phyloP scores from a whole-genome alignment of 2,113 vertebrate genomes.

The Megaceryle maxima region DNA sequence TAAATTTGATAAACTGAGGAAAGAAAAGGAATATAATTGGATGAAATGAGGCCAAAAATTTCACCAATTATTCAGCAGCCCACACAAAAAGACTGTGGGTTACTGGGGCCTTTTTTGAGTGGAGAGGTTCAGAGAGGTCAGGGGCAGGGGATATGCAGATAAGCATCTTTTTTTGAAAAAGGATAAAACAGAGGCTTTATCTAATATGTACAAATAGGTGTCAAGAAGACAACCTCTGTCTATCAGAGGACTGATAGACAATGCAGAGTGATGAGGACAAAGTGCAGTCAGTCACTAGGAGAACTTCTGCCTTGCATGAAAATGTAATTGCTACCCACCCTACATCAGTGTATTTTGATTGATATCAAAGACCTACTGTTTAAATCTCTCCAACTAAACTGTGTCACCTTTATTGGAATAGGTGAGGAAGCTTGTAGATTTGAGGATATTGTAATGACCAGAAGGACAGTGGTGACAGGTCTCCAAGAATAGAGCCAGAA shows the following conservation, averaged over 20 bases:
- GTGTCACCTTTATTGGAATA: not conserved
- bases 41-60: not conserved
- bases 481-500: not conserved
- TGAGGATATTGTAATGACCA: not conserved
- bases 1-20: not conserved
- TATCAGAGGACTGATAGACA: not conserved
- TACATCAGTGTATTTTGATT: not conserved
- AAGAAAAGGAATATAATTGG: not conserved
- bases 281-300: not conserved
- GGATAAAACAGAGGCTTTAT: not conserved
- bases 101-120: not conserved
- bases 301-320: not conserved
- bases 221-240: not conserved
- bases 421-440: not conserved
- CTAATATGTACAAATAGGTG: not conserved
- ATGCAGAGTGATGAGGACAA: fast-evolving
- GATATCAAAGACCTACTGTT: not conserved
- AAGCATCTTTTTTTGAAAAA: not conserved
- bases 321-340: not conserved
- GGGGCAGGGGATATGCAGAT: not conserved
- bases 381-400: not conserved
- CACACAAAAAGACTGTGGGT: not conserved
- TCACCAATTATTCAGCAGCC: not conserved
- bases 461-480: not conserved
- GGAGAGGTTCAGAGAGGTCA: not conserved